Evolutionary conservation across 2,888 invertebrate species (phyloP), one percentile per base, ranked within the genome.

Genomic region (Netelia fuscicornis): DNA sequence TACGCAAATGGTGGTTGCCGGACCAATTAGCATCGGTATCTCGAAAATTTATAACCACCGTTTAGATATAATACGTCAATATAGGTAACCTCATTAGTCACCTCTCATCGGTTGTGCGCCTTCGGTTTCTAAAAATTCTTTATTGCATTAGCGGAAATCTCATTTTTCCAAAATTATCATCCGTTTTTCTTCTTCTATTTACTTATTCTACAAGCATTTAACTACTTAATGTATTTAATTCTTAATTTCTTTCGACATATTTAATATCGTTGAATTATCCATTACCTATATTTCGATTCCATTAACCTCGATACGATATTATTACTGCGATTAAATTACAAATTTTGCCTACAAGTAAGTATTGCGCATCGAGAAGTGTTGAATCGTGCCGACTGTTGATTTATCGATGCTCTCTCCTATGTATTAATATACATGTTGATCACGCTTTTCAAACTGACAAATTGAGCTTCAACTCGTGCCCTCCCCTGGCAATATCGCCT

Each of bases 1-100:
- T 48, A 48, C 48, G 83, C 81, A 86, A 85, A 87, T 86, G 1
- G 80, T 76, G 82, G 83, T 68, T 74, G 79, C 77, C 84, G 80
- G 77, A 70, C 77, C 80, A 86, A 81, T 86, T 80, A 83, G 77
- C 77, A 81, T 1, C 20, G 20, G 42, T 68, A 52, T 72, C 65
- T 68, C 52, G 25, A 54, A 62, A 83, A 83, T 72, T 62, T 42
- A 78, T 48, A 3, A 10, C 2, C 11, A 13, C 13, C 13, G 48
- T 8, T 10, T 48, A 48, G 11, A 48, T 13, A 48, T 0, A 13
- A 48, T 48, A 13, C 13, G 10, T 8, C 48, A 11, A 48, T 37
- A 37, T 37, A 20, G 20, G 20, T 20, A 37, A 37, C 6, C 6
- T 0, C 37, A 37, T 37, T 37, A 5, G 30, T 30, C 30, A 5